Evolutionary conservation across 2,113 vertebrate species (phyloP).

Genomic region (Eurypyga helias): DNA sequence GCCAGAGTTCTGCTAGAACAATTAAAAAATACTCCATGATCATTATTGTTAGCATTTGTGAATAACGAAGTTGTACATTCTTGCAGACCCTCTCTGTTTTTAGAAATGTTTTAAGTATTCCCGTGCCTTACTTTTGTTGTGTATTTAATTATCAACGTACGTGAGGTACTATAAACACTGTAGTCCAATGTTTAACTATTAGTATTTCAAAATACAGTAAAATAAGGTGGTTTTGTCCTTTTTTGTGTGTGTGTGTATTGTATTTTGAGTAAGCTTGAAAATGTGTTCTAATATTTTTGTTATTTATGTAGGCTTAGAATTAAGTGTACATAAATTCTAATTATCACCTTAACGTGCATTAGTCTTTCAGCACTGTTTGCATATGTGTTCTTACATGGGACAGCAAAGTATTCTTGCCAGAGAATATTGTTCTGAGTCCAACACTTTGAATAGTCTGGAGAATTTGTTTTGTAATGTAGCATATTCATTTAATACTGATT

Average conservation of each 20-base stretch:
- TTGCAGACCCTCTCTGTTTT: not conserved
- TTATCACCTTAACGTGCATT: not conserved
- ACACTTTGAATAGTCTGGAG: not conserved
- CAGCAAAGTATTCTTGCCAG: not conserved
- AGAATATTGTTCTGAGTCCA: not conserved
- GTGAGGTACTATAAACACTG: not conserved
- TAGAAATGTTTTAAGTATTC: not conserved
- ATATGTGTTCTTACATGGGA: not conserved
- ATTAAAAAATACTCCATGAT: not conserved
- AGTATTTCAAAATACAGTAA: not conserved
- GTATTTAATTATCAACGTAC: not conserved
- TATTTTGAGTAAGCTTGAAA: not conserved
- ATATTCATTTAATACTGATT: not conserved
- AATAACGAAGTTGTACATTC: not conserved
- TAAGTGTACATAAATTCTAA: not conserved
- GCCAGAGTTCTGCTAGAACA: constrained; percentile 26
- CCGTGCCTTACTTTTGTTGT: not conserved
- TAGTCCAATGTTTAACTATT: not conserved
- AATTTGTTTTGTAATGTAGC: not conserved
- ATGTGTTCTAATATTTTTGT: not conserved
- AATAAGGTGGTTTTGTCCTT: not conserved
- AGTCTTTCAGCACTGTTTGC: not conserved
- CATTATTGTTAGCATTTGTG: not conserved
- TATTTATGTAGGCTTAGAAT: constrained; percentile 8
- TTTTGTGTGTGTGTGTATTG: not conserved